Evolutionary conservation across 1,140 invertebrate genomes (phyloP), one percentile per base, ranked within the genome.

Genomic region (Sarcophaga bullata): DNA sequence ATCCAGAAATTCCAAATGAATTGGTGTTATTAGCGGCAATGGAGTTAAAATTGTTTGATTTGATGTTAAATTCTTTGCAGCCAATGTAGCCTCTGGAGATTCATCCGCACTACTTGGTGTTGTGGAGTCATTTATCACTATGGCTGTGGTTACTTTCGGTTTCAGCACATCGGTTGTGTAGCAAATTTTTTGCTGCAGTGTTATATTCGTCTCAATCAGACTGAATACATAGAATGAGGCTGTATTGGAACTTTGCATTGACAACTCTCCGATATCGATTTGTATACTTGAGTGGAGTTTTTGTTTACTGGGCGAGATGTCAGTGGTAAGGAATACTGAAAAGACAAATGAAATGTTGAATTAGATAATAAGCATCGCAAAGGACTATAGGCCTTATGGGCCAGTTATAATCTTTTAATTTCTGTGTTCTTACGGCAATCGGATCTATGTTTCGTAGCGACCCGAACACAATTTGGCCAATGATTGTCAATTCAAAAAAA

Each of bases 321-420:
- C 89, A 11, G 87, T 90, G 78, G 88, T 87, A n/a, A 90, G 87
- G 52, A 90, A 90, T 58, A 90, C 89, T 90, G 52, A 6, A 82
- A 84, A 19, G 8, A 62, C 11, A 75, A 80, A 6, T 72, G 52
- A 82, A 54, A 75, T 58, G 37, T 52, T 73, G 58, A 62, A n/a
- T 15, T 62, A 62, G 25, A 37, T 37, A 37, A 37, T 37, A 37
- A 37, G 25, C 4, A 4, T 4, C 25, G 25, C 25, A 37, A 37
- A 37, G 25, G 25, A 37, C 1, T 37, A 37, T n/a, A n/a, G n/a
- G n/a, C n/a, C n/a, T n/a, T n/a, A n/a, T n/a, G n/a, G n/a, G n/a
- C n/a, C n/a, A n/a, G n/a, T n/a, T n/a, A n/a, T n/a, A n/a, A n/a
- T n/a, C n/a, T n/a, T n/a, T n/a, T n/a, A n/a, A n/a, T n/a, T n/a